Conservation (phyloP, 2,888 invertebrate species). For the Dynastes maya region DNA sequence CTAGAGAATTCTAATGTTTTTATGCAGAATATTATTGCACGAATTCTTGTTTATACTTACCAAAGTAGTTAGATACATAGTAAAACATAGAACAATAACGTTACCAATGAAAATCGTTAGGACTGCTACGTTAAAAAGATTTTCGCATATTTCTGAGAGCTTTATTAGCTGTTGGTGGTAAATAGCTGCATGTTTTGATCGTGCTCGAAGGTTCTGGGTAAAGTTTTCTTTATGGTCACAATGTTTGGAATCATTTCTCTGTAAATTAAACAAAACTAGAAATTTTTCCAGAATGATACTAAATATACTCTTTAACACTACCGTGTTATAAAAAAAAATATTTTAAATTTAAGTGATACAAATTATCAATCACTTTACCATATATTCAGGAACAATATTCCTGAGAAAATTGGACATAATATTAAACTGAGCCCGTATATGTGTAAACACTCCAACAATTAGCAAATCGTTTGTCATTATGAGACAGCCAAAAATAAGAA, state of each 20-base stretch:
- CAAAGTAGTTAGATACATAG: slow-evolving; percentile 3
- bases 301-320: no score
- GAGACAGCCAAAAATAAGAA: not conserved
- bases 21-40: not conserved
- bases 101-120: not conserved
- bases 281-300: no score
- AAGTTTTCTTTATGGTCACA: not conserved
- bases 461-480: slow-evolving; percentile 7
- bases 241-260: not conserved
- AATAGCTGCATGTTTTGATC: not conserved
- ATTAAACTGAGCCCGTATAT: slow-evolving; percentile 10
- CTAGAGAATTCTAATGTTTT: not conserved
- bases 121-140: not conserved
- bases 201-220: not conserved
- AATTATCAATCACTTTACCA: not conserved
- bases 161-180: slow-evolving; percentile 25
- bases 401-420: slow-evolving; percentile 7
- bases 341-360: no score
- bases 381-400: not conserved
- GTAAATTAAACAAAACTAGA: no score
- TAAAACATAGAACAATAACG: slow-evolving; percentile 1
- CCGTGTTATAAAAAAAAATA: no score
- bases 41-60: not conserved
- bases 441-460: not conserved
- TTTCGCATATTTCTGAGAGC: not conserved